These are phyloP conservation scores for Ciconia boyciana DNA, from an alignment of 2,113 vertebrate genomes.

Conservation along the genomic window DNA sequence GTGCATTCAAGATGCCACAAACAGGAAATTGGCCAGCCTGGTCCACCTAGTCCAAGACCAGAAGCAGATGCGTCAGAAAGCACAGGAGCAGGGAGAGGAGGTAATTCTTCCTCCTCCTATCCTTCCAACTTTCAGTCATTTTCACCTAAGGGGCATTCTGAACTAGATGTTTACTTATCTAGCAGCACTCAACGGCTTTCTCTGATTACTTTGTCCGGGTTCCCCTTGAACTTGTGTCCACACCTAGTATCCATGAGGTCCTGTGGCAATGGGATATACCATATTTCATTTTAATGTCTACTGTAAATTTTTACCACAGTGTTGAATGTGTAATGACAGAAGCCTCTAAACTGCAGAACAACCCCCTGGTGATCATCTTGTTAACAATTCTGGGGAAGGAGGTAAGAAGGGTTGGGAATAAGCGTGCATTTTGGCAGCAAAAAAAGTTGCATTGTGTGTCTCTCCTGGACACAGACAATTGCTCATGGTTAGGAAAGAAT, in stretches of 20 bases:
- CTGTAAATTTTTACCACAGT: not conserved
- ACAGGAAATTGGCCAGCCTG: not conserved
- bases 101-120: not conserved
- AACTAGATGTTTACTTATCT: not conserved
- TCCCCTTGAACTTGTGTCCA: not conserved
- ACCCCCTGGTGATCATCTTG: not conserved
- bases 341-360: not conserved
- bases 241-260: not conserved
- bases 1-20: not conserved
- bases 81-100: not conserved
- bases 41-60: not conserved
- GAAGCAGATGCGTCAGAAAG: not conserved
- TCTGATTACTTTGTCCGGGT: not conserved
- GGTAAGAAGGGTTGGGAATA: not conserved
- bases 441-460: not conserved
- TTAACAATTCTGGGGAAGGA: not conserved
- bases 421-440: not conserved
- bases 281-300: not conserved
- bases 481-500: not conserved
- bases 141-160: not conserved
- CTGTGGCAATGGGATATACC: not conserved
- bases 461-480: not conserved
- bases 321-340: not conserved
- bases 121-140: not conserved
- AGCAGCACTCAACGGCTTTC: not conserved